Evolutionary conservation across 2,888 invertebrate genomes (phyloP), one percentile per base, ranked within the genome.

Genomic region (Allygus modestus): DNA sequence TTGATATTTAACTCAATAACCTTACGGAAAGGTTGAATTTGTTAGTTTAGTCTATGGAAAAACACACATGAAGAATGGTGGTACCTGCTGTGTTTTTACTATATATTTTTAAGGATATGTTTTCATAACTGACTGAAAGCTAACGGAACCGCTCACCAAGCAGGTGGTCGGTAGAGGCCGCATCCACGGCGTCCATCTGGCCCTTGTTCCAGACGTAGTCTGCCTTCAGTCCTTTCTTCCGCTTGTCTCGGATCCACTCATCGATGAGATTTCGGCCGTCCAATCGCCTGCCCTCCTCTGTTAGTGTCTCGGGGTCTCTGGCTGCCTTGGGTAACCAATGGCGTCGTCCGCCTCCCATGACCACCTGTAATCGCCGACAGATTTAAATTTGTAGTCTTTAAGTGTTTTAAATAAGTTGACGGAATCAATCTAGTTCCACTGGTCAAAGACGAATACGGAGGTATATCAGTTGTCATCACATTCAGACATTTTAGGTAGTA

Each of bases 321-420:
- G 91, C 90, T 0, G 92, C 91, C 88, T 95, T 92, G 0, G 95
- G 93, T 23, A 94, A 92, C 17, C 97, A 90, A 87, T 92, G 91
- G 89, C 96, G 96, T 81, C 95, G 92, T 0, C 97, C 97, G 2
- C 97, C 97, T 0, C 97, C 97, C 92, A 97, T 94, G 31, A 98
- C 94, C 0, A 96, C 96, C 95, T 95, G 88, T 1, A 88, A 88
- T 58, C 37, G 11, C n/a, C n/a, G n/a, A n/a, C n/a, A n/a, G n/a
- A n/a, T n/a, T n/a, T n/a, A n/a, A n/a, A n/a, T n/a, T n/a, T n/a
- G n/a, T n/a, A n/a, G n/a, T n/a, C n/a, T n/a, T n/a, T n/a, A n/a
- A n/a, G n/a, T n/a, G n/a, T n/a, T n/a, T n/a, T n/a, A n/a, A n/a
- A n/a, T n/a, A n/a, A n/a, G n/a, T n/a, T n/a, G n/a, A n/a, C n/a